Conservation (phyloP, 64 coral and sea anemone species). For the Acropora yongei region DNA sequence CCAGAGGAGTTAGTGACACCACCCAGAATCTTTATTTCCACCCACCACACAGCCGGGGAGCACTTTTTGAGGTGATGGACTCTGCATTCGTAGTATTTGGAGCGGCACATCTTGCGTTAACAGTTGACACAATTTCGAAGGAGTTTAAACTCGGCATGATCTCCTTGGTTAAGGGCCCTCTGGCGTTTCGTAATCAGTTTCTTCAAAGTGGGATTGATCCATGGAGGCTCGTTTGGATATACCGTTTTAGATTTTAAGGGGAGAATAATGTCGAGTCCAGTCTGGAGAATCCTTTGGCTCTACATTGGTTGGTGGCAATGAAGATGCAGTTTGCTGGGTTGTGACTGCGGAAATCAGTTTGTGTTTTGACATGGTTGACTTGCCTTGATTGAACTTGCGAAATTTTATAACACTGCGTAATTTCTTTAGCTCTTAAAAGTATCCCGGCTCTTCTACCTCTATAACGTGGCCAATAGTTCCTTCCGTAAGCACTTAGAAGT, state of each 20-base stretch:
- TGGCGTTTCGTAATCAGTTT: conserved; percentile 65
- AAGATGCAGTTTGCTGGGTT: no score
- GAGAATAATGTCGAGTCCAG: conserved; percentile 54
- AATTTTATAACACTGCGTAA: no score
- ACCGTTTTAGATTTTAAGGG: conserved; percentile 58
- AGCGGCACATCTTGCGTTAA: conserved; percentile 52
- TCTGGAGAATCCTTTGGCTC: conserved; percentile 49
- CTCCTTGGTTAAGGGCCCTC: conserved; percentile 49
- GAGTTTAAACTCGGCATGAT: conserved; percentile 38
- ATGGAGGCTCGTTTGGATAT: conserved; percentile 51
- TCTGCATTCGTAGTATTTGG: conserved; percentile 47
- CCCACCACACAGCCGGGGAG: conserved; percentile 63
- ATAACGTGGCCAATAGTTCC: no score
- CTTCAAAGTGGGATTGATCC: conserved; percentile 54
- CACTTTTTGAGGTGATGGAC: conserved; percentile 65
- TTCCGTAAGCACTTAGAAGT: no score
- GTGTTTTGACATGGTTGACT: no score
- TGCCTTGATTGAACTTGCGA: no score
- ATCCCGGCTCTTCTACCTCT: no score
- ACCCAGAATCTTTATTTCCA: conserved; percentile 63
- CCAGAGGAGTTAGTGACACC: conserved; percentile 4
- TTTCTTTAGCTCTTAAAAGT: no score
- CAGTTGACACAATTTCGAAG: conserved; percentile 65
- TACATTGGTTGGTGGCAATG: no score
- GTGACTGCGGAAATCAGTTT: no score